Conservation (phyloP, 2,113 vertebrate species). For the Lycaon pictus region DNA sequence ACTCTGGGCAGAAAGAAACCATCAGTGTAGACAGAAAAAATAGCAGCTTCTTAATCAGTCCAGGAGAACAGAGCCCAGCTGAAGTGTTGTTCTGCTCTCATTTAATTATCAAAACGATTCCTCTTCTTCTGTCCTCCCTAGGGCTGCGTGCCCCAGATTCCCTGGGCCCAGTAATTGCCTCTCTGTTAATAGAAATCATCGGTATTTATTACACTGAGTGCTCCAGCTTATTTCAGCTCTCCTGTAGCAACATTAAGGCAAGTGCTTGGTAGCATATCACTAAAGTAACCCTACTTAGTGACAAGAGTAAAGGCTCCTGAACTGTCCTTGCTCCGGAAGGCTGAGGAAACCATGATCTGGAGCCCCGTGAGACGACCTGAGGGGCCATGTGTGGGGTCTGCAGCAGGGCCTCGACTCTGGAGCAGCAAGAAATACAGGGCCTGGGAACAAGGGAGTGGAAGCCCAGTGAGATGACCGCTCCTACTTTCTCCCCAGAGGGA, state of each 20-base stretch:
- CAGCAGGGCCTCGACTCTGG: not conserved
- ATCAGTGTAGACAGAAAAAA: not conserved
- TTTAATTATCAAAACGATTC: constrained; percentile 80
- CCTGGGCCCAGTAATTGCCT: constrained; percentile 76
- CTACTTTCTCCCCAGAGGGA: not conserved
- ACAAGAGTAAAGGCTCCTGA: constrained; percentile 58
- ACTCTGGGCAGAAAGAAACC: constrained; percentile 39
- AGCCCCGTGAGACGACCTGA: not conserved
- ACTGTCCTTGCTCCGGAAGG: not conserved
- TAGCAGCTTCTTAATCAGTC: constrained; percentile 67
- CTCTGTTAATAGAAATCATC: constrained; percentile 80
- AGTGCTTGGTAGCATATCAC: constrained; percentile 19
- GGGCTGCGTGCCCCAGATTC: constrained; percentile 78
- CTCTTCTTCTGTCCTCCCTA: constrained; percentile 69
- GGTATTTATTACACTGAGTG: constrained; percentile 74
- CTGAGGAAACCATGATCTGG: not conserved
- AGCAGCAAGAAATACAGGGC: not conserved
- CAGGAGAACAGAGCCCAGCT: constrained; percentile 60
- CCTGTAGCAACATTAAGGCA: constrained; percentile 62
- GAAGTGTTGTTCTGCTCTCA: constrained; percentile 59
- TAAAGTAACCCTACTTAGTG: constrained; percentile 62
- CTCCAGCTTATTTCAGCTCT: constrained; percentile 63
- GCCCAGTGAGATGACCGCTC: not conserved
- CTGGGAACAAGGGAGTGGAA: not conserved
- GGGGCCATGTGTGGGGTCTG: not conserved